Evolutionary conservation across 2,113 vertebrate genomes (phyloP).

Genomic region (Parotia lawesii): DNA sequence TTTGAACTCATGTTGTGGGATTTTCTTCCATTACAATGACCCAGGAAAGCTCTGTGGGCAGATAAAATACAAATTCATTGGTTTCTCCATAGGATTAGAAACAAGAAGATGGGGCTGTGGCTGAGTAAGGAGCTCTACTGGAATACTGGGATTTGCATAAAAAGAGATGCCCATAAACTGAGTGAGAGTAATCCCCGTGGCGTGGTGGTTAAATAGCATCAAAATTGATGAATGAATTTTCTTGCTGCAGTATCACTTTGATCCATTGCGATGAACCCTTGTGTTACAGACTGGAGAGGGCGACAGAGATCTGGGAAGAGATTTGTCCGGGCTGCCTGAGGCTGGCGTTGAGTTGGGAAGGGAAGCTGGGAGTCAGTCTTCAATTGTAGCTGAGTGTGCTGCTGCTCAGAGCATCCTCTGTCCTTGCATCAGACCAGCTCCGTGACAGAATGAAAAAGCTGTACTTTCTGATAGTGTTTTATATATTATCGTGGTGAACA

Average conservation of each 20-base stretch:
- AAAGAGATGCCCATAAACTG: rapidly evolving
- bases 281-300: not conserved
- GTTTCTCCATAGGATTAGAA: not conserved
- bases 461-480: not conserved
- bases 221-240: not conserved
- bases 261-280: not conserved
- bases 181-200: not conserved
- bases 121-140: not conserved
- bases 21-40: not conserved
- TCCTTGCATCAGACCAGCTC: not conserved
- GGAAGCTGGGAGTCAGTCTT: not conserved
- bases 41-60: not conserved
- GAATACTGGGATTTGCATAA: not conserved
- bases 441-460: not conserved
- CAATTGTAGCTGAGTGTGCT: not conserved
- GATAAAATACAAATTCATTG: not conserved
- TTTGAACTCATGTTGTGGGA: not conserved
- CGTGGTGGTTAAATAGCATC: not conserved
- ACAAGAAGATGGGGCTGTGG: not conserved
- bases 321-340: not conserved
- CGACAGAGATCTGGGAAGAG: not conserved
- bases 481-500: not conserved
- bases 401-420: not conserved
- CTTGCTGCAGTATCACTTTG: not conserved
- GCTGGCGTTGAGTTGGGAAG: not conserved